Evolutionary conservation across 2,797 vertebrate species (phyloP), one percentile per base, ranked within the genome.

Genomic region (Rhinophrynus dorsalis): DNA sequence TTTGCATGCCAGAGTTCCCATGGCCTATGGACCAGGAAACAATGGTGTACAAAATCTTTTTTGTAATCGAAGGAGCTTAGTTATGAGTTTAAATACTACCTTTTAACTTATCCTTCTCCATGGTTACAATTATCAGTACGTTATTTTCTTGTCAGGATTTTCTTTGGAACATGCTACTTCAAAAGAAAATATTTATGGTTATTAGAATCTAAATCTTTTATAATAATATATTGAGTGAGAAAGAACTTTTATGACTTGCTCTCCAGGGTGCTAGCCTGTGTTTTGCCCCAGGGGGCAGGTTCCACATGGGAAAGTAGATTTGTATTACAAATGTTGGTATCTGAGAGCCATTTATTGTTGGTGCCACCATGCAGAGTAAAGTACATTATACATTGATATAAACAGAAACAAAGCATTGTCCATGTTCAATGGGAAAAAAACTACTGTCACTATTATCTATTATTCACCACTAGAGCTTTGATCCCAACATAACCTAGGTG

Each of bases 171-270:
- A 3, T 24, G 68, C 38, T 79, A 78, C 75, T 77, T 82, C 78
- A 83, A 85, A 85, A 86, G 77, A 74, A 50, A 82, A 76, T 65
- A 58, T 72, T 68, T 79, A 60, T 76, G 54, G 76, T 74, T 79
- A 83, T 82, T 75, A 69, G 68, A 80, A 74, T 62, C 76, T 82
- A 75, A 70, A 74, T 79, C 74, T 77, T 83, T 80, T 75, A 44
- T 73, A 73, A 73, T 73, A 80, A 76, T 73, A 80, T 38, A 77
- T 76, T 17, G 77, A 74, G 47, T 61, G 56, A 78, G 68, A 79
- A 78, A 74, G 77, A 58, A 59, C 23, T 48, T 54, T 54, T 74
- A 79, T 81, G 74, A 79, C 72, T 35, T 26, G 18, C 62, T 52
- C 62, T 60, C 27, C 44, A 26, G 62, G 55, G 55, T 73, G 62